Conservation (phyloP, 2,797 vertebrate genomes). For the Notolepis coatsorum region DNA sequence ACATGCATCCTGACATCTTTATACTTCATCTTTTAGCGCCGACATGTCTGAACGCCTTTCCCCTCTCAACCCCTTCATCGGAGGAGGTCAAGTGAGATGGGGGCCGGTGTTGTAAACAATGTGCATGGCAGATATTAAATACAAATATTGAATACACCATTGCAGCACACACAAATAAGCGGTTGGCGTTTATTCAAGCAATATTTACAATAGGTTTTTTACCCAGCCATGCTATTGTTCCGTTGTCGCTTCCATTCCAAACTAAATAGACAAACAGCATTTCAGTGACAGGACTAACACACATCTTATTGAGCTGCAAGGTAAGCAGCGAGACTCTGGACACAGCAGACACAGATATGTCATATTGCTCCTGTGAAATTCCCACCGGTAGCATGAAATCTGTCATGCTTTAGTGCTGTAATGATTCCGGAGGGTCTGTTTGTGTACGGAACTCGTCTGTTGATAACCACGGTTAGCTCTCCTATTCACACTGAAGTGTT, state of each 20-base stretch:
- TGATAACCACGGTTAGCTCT: neutral
- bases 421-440: neutral
- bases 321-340: neutral
- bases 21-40: conserved; percentile 21
- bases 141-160: neutral
- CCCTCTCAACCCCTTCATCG: conserved; percentile 28
- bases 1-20: conserved; percentile 17
- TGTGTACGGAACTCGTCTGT: conserved; percentile 4
- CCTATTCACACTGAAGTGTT: neutral
- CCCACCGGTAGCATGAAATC: neutral
- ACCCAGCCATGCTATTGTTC: neutral
- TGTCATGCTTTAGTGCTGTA: neutral
- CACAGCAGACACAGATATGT: conserved; percentile 1
- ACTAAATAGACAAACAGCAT: neutral
- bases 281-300: neutral
- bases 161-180: neutral
- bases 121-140: neutral
- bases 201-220: too few species aligned
- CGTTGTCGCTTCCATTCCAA: neutral
- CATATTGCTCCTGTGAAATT: conserved; percentile 7
- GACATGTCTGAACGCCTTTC: conserved; percentile 1
- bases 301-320: neutral
- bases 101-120: neutral
- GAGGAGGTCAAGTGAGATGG: conserved; percentile 5
- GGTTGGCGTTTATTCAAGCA: too few species aligned